Evolutionary conservation across 2,113 vertebrate species (phyloP).

Genomic region (Coryphaenoides rupestris): DNA sequence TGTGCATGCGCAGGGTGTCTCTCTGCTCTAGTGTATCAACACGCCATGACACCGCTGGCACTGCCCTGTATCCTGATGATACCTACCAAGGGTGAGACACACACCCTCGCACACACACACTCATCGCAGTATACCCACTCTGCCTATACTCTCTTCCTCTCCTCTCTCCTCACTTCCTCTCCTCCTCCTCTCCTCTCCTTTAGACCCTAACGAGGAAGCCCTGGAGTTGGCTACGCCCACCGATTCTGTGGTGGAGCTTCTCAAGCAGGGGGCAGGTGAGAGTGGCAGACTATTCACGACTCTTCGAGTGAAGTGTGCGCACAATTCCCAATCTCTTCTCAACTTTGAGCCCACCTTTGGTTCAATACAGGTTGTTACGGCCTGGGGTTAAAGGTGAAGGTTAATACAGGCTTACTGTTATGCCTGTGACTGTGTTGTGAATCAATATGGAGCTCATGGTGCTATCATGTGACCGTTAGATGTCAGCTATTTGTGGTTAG

Average conservation of each 20-base stretch:
- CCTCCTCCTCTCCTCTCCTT: neutral
- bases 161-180: neutral
- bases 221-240: constrained; percentile 77
- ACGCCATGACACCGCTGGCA: constrained; percentile 93
- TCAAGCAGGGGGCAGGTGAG: constrained; percentile 91
- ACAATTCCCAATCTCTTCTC: neutral
- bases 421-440: too few relatives aligned
- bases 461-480: too few relatives aligned
- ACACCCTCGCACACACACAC: too few relatives aligned
- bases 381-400: too few relatives aligned
- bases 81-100: constrained; percentile 85
- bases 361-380: too few relatives aligned
- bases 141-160: neutral
- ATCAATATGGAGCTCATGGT: too few relatives aligned
- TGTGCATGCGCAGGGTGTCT: constrained; percentile 80
- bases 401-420: too few relatives aligned
- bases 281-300: neutral
- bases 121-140: neutral
- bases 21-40: constrained; percentile 95
- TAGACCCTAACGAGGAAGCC: constrained; percentile 92
- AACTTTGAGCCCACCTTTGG: neutral
- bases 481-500: too few relatives aligned
- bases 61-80: constrained; percentile 96
- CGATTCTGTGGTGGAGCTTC: constrained; percentile 80
- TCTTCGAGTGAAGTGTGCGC: too few relatives aligned